Base-by-base conservation (phyloP, 2,888 invertebrate species). In the Pseudococcus longispinus region DNA sequence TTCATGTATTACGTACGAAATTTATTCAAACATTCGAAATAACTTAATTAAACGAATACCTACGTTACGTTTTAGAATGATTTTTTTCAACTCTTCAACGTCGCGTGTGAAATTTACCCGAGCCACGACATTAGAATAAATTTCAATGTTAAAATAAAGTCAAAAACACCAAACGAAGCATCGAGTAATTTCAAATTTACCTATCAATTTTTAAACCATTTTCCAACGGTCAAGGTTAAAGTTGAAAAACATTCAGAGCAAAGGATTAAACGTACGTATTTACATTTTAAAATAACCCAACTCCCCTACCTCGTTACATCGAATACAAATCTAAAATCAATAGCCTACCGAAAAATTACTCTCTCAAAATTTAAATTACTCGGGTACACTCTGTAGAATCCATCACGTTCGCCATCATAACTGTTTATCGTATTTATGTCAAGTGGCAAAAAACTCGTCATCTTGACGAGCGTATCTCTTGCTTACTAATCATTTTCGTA, bases 321-420 rank as follows among this genome's bases (percentile, higher is more conserved):
- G 37, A n/a, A 15, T 5, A 70, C 70, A 70, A 70, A 32, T 70
- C 15, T 8, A 70, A 29, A 70, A 32, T 26, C 26, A 70, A 70
- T 70, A 29, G 5, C 29, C 15, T 9, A 37, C 37, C 9, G 37
- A 37, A 37, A 46, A 46, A 46, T 1, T 60, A 70, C 15, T 70
- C 3, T 2, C 4, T 18, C 9, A 18, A 70, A 70, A 70, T 70
- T 29, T 26, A 65, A 65, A 26, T 23, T 26, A 65, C 65, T 65
- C 13, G 51, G 26, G 70, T 15, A 70, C 18, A n/a, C n/a, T n/a
- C n/a, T n/a, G 4, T 18, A 60, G 42, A 80, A 80, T 80, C 42
- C 77, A 23, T 80, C 77, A 80, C 77, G 77, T 80, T 26, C 77
- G 37, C 37, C 2, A 42, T 42, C 4, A 42, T 80, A 80, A 80